These are phyloP conservation scores for Cynoglossus semilaevis DNA, from an alignment of 2,113 vertebrate genomes.

Conservation along the genomic window DNA sequence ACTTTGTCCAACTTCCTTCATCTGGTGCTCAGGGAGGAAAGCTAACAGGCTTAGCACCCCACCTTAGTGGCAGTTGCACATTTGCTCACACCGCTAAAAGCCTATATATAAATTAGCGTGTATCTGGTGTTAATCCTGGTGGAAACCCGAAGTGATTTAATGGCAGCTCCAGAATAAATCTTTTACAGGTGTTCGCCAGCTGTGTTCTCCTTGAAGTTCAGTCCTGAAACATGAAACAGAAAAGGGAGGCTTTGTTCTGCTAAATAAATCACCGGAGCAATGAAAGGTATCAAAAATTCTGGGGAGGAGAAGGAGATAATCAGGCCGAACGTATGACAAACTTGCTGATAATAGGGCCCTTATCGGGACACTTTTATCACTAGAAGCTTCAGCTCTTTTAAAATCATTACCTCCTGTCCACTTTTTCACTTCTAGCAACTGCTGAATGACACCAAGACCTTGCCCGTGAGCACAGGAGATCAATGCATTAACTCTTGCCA, in stretches of 20 bases:
- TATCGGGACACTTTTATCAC: conserved; percentile 79
- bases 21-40: conserved; percentile 29
- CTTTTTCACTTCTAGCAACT: conserved; percentile 47
- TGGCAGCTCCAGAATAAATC: conserved; percentile 32
- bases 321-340: conserved; percentile 71
- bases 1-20: conserved; percentile 52
- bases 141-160: conserved; percentile 43
- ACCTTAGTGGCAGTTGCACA: conserved; percentile 31
- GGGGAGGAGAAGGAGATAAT: conserved; percentile 71
- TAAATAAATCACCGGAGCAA: conserved; percentile 44
- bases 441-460: conserved; percentile 79
- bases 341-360: conserved; percentile 76
- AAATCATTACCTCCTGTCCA: conserved; percentile 67
- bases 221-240: conserved; percentile 28
- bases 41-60: conserved; percentile 43
- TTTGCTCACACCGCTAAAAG: conserved; percentile 16
- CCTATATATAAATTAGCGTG: conserved; percentile 28
- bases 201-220: conserved; percentile 31
- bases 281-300: conserved; percentile 79
- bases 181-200: conserved; percentile 27
- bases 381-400: conserved; percentile 73
- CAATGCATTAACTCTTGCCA: conserved; percentile 44
- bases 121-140: conserved; percentile 49
- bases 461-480: conserved; percentile 73
- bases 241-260: conserved; percentile 19